phyloP scores from a whole-genome alignment of 1,140 invertebrate species.

The Papilio aristodemus region DNA sequence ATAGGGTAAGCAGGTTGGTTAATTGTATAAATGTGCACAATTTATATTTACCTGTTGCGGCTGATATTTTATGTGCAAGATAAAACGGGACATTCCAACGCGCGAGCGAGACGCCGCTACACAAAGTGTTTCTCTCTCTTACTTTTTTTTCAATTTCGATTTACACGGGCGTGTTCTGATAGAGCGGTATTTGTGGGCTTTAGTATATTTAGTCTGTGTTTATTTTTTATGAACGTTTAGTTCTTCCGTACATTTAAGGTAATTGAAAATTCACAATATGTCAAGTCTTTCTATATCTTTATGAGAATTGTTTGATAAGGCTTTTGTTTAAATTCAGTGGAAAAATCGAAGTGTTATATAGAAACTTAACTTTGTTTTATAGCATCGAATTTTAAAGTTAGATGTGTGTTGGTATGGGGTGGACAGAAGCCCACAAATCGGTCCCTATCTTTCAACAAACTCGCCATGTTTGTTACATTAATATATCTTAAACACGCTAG shows the following conservation, averaged over 20 bases:
- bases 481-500: slow-evolving; percentile 64
- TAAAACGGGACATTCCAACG: slow-evolving; percentile 11
- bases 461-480: slow-evolving; percentile 47
- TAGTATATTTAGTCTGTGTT: background rate
- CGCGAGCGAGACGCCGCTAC: slow-evolving; percentile 8
- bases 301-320: too few relatives aligned
- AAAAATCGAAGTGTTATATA: too few relatives aligned
- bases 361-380: too few relatives aligned
- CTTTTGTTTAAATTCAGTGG: too few relatives aligned
- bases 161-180: background rate
- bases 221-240: too few relatives aligned
- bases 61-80: background rate
- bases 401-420: background rate
- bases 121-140: background rate
- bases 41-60: background rate
- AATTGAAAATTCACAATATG: too few relatives aligned
- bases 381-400: too few relatives aligned
- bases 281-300: too few relatives aligned
- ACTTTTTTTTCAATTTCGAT: background rate
- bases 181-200: background rate
- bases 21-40: background rate
- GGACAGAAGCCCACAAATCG: slow-evolving; percentile 11
- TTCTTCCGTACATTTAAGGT: too few relatives aligned
- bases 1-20: slow-evolving; percentile 5
- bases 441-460: slow-evolving; percentile 17